These are phyloP conservation scores for Falcunculus frontatus DNA, from an alignment of 2,113 vertebrate genomes.

Conservation along the genomic window DNA sequence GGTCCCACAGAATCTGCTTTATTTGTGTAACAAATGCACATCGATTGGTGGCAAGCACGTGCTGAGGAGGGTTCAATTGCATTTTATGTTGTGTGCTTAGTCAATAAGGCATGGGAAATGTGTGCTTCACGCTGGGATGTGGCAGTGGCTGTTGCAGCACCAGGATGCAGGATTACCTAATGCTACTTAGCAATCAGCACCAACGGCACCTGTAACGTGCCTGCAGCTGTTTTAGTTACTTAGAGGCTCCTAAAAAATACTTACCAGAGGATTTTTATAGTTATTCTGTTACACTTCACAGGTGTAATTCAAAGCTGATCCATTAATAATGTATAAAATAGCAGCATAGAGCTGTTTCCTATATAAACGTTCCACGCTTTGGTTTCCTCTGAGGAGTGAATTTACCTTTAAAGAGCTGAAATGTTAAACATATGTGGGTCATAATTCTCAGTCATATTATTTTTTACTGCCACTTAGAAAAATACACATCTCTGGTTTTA, in stretches of 20 bases:
- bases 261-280: background rate
- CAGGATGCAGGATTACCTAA: background rate
- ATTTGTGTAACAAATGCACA: constrained; percentile 1
- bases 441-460: background rate
- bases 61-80: background rate
- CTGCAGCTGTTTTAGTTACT: background rate
- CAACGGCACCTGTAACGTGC: background rate
- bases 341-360: background rate
- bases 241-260: background rate
- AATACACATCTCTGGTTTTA: background rate
- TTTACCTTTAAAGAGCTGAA: background rate
- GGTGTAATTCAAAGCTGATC: background rate
- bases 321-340: constrained; percentile 22
- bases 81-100: background rate
- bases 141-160: background rate
- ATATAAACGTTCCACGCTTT: background rate
- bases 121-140: background rate
- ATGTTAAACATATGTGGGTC: background rate
- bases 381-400: background rate
- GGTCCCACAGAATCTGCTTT: background rate
- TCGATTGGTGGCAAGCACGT: background rate
- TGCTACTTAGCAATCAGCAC: background rate
- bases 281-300: background rate
- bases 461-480: background rate
- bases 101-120: background rate